Base-by-base conservation (phyloP, 2,888 invertebrate species). In the Synanthedon vespiformis region DNA sequence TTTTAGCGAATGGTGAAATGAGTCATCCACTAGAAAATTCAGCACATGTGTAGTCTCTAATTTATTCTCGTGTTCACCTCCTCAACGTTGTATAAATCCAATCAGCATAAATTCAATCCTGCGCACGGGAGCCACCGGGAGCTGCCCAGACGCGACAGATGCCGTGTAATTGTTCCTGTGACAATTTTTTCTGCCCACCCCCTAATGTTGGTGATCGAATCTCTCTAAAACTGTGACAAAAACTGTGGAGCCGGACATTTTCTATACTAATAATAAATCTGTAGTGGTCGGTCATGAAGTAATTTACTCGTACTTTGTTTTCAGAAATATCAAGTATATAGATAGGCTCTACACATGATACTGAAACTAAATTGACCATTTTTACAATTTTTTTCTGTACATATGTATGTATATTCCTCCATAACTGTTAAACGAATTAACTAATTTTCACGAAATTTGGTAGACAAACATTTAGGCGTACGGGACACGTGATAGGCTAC, bases 161-260 rank as follows among this genome's bases (percentile, higher is more conserved):
- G 86, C 82, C 81, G 72, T 74, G 80, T 85, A 87, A 87, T 86
- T 83, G 86, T 80, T 80, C 80, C 77, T 75, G 77, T 70, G 83
- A 79, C 83, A 77, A 74, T 80, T 83, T 86, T 86, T 78, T 70
- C 70, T 65, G 66, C 70, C 64, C 49, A 69, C 74, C 74, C 67
- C 67, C 77, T 80, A 80, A 82, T 80, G 78, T 73, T 57, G 65
- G 75, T 76, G 82, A 83, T 82, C 82, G 86, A 84, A 85, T 85
- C 75, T 81, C 81, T 77, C 85, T 83, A 80, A 81, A 80, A 71
- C 69, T 62, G 53, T 53, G 52, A 51, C 55, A 49, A 52, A 50
- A 41, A 51, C 56, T 60, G 55, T 64, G 63, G 65, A 61, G 58
- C 55, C 56, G 56, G 51, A 52, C 18, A 50, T 10, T 40, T 51